Base-by-base conservation (phyloP, 1,140 invertebrate genomes). In the Thaumatotibia leucotreta region DNA sequence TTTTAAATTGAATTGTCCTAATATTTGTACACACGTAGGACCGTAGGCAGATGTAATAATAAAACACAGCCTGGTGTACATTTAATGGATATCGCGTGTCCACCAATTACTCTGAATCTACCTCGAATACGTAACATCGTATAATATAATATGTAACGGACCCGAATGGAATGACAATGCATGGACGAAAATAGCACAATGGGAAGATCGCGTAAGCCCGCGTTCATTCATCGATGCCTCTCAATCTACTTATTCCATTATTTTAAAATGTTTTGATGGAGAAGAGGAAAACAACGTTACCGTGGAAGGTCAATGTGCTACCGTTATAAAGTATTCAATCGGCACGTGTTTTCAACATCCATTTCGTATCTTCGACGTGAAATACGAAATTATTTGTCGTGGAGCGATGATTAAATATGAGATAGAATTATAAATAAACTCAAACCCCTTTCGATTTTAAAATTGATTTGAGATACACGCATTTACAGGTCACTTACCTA, bases 141-240 rank as follows among this genome's bases (percentile, higher is more conserved):
- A 58, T 58, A 58, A 58, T 58, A n/a, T n/a, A 29, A 58, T 31
- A 58, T 58, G 52, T 58, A 58, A 58, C 52, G 52, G 52, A 58
- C 52, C 27, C 11, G n/a, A 58, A 58, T 58, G 24, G 52, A 29
- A 58, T 58, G n/a, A 58, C 52, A 58, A 58, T 29, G 24, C 24
- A 27, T 24, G 52, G 52, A 27, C 52, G 52, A 58, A 45, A 45
- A 45, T 45, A 45, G 39, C 14, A 4, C 39, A 17, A 45, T 0
- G 6, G 39, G 17, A 45, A 20, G 17, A 45, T 45, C 39, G 17
- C 39, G 39, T 45, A 45, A 45, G 17, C 39, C 33, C 33, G 33
- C 9, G 1, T 33, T 11, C 33, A 35, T 35, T 35, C n/a, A 35
- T 35, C 33, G 33, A 35, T 35, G 33, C 33, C 33, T 39, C 14